Percentiles rank a stretch among this genome's conserved stretches.
Evolutionary conservation across 2,113 vertebrate species (phyloP).

Genomic region (Zosterops hypoxanthus): DNA sequence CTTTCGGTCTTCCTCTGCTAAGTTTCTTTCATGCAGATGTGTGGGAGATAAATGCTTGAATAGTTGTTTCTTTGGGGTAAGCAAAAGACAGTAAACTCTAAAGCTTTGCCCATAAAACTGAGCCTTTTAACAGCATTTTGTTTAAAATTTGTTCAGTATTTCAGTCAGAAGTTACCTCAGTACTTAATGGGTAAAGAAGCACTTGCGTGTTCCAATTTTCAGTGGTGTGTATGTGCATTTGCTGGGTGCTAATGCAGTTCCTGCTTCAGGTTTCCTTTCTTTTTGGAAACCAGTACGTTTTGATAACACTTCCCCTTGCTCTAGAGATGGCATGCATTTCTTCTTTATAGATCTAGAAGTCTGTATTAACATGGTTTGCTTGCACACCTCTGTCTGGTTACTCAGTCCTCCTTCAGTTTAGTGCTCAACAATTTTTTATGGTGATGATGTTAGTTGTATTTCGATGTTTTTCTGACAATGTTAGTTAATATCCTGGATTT

Average conservation of each 20-base stretch:
- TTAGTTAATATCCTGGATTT: background rate
- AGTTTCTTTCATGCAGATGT: background rate
- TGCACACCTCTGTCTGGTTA: accelerated
- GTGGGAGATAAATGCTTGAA: background rate
- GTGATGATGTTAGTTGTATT: background rate
- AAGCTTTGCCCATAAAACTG: background rate
- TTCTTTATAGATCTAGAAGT: background rate
- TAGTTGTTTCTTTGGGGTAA: background rate
- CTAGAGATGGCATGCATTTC: background rate
- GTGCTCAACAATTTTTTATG: background rate
- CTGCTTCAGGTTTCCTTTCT: background rate
- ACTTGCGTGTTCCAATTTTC: background rate
- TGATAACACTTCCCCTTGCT: background rate
- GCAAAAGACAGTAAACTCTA: background rate
- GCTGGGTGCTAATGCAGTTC: background rate
- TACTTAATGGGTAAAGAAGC: background rate
- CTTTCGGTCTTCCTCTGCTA: background rate
- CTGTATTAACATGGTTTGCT: background rate
- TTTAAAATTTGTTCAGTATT: background rate
- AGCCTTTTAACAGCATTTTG: background rate
- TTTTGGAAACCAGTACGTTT: background rate
- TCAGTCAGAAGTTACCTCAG: background rate
- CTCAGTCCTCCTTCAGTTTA: background rate
- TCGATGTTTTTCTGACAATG: accelerated
- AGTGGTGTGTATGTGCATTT: background rate